Percentiles rank a stretch among this genome's conserved stretches.
Conservation (phyloP, 2,113 vertebrate species). For the Emydura subglobosa region DNA sequence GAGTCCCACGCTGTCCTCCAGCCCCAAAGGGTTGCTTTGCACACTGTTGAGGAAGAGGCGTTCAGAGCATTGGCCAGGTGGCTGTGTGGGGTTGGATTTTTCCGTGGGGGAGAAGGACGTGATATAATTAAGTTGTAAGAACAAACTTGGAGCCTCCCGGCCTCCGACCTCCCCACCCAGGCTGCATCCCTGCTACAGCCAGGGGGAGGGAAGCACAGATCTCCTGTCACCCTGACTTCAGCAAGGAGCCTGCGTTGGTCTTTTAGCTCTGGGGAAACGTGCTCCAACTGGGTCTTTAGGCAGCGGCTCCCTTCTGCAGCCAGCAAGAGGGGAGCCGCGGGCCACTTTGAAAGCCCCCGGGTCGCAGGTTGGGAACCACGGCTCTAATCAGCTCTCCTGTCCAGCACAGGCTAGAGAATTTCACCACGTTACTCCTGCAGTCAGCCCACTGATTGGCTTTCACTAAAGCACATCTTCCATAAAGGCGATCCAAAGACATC, state of each 20-base stretch:
- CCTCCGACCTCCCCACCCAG: accelerated
- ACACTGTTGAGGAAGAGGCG: accelerated
- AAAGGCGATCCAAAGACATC: neutral
- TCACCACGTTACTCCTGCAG: accelerated
- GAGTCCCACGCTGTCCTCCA: constrained; percentile 49
- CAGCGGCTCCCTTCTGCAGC: too few relatives aligned
- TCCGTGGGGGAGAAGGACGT: neutral
- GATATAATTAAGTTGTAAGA: neutral
- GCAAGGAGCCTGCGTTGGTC: too few relatives aligned
- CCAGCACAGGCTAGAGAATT: neutral
- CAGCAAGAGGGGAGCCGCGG: too few relatives aligned
- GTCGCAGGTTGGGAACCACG: too few relatives aligned
- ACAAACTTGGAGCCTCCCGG: neutral
- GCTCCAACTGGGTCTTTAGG: too few relatives aligned
- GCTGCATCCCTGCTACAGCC: neutral
- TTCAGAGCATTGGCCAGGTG: neutral
- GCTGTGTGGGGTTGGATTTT: accelerated
- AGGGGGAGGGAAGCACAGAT: too few relatives aligned
- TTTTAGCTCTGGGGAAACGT: too few relatives aligned
- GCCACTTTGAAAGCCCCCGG: too few relatives aligned
- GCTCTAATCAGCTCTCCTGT: accelerated
- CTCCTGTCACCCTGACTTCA: too few relatives aligned
- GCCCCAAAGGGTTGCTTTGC: accelerated
- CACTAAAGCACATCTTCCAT: neutral
- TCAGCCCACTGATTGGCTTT: neutral